Evolutionary conservation across 2,797 vertebrate genomes (phyloP).

Genomic region (Semaprochilodus insignis): DNA sequence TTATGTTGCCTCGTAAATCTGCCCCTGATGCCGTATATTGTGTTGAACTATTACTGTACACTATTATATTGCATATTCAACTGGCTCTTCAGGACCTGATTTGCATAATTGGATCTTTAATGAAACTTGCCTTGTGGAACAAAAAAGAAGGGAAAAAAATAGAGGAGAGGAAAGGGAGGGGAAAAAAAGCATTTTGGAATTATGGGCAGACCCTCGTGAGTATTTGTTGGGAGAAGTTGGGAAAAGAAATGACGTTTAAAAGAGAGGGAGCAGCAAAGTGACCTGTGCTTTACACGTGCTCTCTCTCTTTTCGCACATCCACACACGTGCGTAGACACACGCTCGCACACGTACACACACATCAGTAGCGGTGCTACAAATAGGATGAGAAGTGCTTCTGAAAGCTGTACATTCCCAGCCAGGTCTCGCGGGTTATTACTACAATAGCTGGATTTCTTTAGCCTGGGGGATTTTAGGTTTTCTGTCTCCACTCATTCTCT

Average conservation of each 20-base stretch:
- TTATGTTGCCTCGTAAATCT: conserved; percentile 93
- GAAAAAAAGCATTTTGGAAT: conserved; percentile 69
- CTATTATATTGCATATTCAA: conserved; percentile 88
- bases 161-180: conserved; percentile 64
- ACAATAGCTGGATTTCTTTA: conserved; percentile 86
- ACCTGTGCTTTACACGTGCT: conserved; percentile 72
- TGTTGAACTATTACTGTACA: conserved; percentile 89
- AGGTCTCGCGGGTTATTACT: conserved; percentile 89
- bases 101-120: conserved; percentile 97
- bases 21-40: conserved; percentile 86
- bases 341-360: conserved; percentile 65
- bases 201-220: conserved; percentile 71
- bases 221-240: conserved; percentile 51
- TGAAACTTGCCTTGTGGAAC: conserved; percentile 92
- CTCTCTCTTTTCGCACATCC: conserved; percentile 59
- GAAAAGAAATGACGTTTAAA: conserved; percentile 54
- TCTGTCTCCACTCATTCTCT: conserved; percentile 84
- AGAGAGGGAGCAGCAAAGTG: conserved; percentile 78
- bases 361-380: conserved; percentile 87
- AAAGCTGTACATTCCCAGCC: conserved; percentile 87
- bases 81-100: conserved; percentile 89
- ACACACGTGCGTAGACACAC: conserved; percentile 19
- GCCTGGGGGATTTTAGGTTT: conserved; percentile 84
- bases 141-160: conserved; percentile 70
- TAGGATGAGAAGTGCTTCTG: conserved; percentile 87